Base-by-base conservation (phyloP, 2,888 invertebrate genomes). In the Strigamia transsilvanica region DNA sequence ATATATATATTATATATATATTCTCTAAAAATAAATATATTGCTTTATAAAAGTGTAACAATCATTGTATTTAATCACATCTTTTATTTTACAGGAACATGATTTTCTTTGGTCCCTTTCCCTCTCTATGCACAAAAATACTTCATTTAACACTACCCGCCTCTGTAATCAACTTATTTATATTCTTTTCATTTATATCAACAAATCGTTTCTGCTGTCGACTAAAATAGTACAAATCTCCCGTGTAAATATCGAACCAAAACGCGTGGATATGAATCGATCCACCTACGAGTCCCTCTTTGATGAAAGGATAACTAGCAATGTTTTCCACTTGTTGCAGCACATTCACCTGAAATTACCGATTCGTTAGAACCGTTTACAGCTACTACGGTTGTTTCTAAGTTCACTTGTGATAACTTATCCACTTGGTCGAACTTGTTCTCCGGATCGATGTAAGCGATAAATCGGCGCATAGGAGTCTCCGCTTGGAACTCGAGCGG, bases 161-260 rank as follows among this genome's bases (percentile, higher is more conserved):
- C 27, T 32, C 73, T 2, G 0, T 73, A 27, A 73, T 73, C 23
- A 73, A 32, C 73, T 73, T 73, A 27, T 73, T 73, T 32, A 95
- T 93, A 38, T 92, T 93, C 1, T 91, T 89, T 88, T 98, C 97
- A 86, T 95, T 94, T 82, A 98, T 93, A 84, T 94, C 92, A 18
- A 97, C 90, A 88, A 97, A 98, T 83, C 91, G 90, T 88, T 97
- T 96, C 73, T 93, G 92, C 38, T 93, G 92, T 85, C 97, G 91
- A 87, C 96, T 97, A 87, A 98, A 98, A 88, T 95, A 96, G 88
- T 95, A 96, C 86, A 98, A 94, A 88, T 98, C 96, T 0, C 97
- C 98, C 0, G 96, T 96, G 87, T 97, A 97, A 87, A 99, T 96
- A 88, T 98, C 98, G 88, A 98, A 98, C 98, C 98, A 99, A 56